Evolutionary conservation across 1,140 invertebrate species (phyloP).

Genomic region (Drosophila bipectinata): DNA sequence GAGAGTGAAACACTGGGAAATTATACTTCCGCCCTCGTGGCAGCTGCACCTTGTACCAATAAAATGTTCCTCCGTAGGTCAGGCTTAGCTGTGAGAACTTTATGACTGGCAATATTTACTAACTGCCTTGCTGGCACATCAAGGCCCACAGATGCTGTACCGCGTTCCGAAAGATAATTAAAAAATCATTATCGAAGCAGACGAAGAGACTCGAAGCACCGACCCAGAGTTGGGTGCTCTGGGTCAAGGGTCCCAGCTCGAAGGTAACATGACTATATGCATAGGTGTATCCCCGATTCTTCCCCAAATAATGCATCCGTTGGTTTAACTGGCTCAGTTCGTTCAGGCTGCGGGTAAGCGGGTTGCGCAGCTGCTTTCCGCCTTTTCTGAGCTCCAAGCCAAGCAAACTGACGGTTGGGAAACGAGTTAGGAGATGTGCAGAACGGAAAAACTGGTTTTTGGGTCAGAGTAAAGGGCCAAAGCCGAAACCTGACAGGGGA

Average conservation of each 20-base stretch:
- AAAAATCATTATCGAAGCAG: constrained; percentile 55
- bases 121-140: constrained; percentile 21
- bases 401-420: constrained; percentile 20
- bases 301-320: not conserved
- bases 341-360: not conserved
- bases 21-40: constrained; percentile 28
- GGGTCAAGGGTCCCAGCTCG: constrained; percentile 20
- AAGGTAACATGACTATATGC: constrained; percentile 2
- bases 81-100: constrained; percentile 60
- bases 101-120: constrained; percentile 50
- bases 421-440: constrained; percentile 55
- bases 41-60: constrained; percentile 62
- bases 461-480: constrained; percentile 66
- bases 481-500: constrained; percentile 23
- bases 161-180: constrained; percentile 50
- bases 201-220: constrained; percentile 5
- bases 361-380: constrained; percentile 37
- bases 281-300: constrained; percentile 20
- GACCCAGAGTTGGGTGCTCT: constrained; percentile 14
- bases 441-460: constrained; percentile 71
- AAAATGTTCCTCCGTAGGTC: constrained; percentile 71
- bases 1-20: constrained; percentile 34
- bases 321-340: not conserved
- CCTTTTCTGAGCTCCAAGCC: constrained; percentile 36
- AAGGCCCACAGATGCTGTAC: constrained; percentile 2